phyloP scores from a whole-genome alignment of 2,113 vertebrate species.

The Phylloscopus trochiloides region DNA sequence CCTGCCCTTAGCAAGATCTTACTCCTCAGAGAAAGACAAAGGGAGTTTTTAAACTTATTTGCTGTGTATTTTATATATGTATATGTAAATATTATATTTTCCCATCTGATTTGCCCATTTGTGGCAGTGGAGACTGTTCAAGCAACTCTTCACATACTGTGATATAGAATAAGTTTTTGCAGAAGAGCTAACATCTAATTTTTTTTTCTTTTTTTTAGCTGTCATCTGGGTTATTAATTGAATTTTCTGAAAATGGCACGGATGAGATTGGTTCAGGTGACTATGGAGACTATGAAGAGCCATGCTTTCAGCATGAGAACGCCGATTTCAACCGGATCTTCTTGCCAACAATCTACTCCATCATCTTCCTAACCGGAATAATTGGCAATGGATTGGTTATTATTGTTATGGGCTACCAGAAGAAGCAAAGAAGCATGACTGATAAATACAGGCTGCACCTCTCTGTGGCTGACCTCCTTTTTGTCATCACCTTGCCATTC shows the following conservation, averaged over 20 bases:
- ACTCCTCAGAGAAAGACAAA: neutral
- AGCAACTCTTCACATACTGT: neutral
- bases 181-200: neutral
- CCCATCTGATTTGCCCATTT: neutral
- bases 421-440: conserved; percentile 92
- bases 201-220: conserved; percentile 40
- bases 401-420: conserved; percentile 96
- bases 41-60: neutral
- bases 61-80: neutral
- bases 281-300: conserved; percentile 74
- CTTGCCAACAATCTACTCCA: conserved; percentile 87
- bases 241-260: conserved; percentile 72
- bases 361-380: conserved; percentile 91
- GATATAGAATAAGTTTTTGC: neutral
- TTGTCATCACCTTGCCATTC: conserved; percentile 94
- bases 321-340: conserved; percentile 87
- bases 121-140: neutral
- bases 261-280: conserved; percentile 74
- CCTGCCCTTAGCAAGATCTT: neutral
- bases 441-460: conserved; percentile 97
- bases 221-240: conserved; percentile 51
- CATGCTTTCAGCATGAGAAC: conserved; percentile 75
- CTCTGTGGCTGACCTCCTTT: conserved; percentile 93
- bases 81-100: neutral
- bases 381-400: conserved; percentile 94